Evolutionary conservation across 2,797 vertebrate species (phyloP), one percentile per base, ranked within the genome.

Genomic region (Platyrinchus mystaceus): DNA sequence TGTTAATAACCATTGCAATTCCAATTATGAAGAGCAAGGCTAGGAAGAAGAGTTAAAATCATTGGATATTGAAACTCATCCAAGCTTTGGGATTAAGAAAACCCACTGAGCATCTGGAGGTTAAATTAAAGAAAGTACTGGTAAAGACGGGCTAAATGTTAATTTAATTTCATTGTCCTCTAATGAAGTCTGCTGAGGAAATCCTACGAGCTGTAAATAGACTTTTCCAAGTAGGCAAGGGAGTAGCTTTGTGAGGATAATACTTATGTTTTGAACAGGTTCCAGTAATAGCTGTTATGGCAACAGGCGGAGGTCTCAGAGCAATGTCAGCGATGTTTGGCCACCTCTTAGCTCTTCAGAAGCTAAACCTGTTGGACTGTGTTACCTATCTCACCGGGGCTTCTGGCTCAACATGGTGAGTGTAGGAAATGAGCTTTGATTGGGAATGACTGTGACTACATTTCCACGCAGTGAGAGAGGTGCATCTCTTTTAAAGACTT

Each of bases 401-500:
- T 87, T 99, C 99, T 16, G 99, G 99, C 47, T 98, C 98, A 3
- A 99, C 98, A 16, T 99, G 99, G 99, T 99, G 71, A 30, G 97
- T 87, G 74, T 24, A 27, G n/a, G 71, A 60, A 64, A 79, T 46
- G 27, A 34, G 55, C n/a, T 14, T 60, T 71, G 20, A 7, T 66
- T 88, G 84, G 47, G 37, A 56, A 63, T 82, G 24, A 30, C n/a
- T 81, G 34, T 46, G 39, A 5, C 10, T 62, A 5, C 41, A 11
- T 67, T 84, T 73, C 56, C 49, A 49, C 55, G 32, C n/a, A 41
- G 26, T 9, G 41, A 74, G 43, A 84, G 28, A 82, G 39, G 7
- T 50, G 10, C 39, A 56, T 50, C 32, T 64, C 58, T 90, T 68
- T 64, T 1, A 1, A 75, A 87, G 69, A 24, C 36, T 83, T 43